phyloP scores from a whole-genome alignment of 2,113 vertebrate species.

The Raja brachyura region DNA sequence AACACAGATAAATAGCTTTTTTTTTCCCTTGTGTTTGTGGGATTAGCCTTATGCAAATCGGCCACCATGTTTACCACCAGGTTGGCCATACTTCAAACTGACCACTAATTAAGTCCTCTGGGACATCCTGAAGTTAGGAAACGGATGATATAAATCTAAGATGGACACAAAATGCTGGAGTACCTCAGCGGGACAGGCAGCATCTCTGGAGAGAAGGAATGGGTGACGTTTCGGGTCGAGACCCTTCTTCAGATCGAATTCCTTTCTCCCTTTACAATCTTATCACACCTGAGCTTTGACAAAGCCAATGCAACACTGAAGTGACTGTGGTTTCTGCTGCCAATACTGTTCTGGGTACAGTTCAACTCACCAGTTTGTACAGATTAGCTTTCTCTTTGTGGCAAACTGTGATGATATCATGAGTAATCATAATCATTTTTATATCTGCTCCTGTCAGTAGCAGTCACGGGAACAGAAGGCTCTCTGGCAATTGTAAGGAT shows the following conservation, averaged over 20 bases:
- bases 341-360: neutral
- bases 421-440: neutral
- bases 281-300: neutral
- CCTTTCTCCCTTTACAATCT: neutral
- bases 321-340: neutral
- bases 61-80: neutral
- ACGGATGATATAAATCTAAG: neutral
- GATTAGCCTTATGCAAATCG: neutral
- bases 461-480: neutral
- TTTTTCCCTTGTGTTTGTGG: neutral
- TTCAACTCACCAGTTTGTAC: neutral
- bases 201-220: too few relatives aligned
- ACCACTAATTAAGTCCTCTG: neutral
- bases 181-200: too few relatives aligned
- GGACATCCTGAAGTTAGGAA: neutral
- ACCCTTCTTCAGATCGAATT: too few relatives aligned
- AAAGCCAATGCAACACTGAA: neutral
- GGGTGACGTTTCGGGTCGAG: too few relatives aligned
- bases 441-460: conserved; percentile 10
- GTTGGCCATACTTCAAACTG: neutral
- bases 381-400: neutral
- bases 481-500: neutral
- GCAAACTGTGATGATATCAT: neutral
- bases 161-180: too few relatives aligned
- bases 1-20: neutral